Evolutionary conservation across 2,888 invertebrate species (phyloP).

Genomic region (Drosophila macrospina): DNA sequence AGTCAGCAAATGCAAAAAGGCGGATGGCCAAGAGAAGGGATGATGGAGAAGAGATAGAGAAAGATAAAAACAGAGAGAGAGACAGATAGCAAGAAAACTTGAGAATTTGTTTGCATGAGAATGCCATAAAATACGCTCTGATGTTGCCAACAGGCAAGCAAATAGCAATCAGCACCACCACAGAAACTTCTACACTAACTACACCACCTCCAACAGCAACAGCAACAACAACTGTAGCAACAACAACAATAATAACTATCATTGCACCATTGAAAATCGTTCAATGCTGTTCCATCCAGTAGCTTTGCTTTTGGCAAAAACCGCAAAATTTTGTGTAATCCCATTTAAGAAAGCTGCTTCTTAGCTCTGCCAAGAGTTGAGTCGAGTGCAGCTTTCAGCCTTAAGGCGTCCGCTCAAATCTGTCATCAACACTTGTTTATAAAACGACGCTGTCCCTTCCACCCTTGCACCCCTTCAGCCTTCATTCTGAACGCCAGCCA

Average conservation of each 20-base stretch:
- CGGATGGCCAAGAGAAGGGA: neutral
- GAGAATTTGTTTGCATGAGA: constrained; percentile 33
- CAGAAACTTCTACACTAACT: constrained; percentile 41
- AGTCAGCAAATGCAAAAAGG: constrained; percentile 9
- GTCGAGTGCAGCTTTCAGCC: constrained; percentile 43
- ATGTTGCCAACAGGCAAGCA: constrained; percentile 48
- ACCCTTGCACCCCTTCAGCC: too few species aligned
- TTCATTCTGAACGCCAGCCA: neutral
- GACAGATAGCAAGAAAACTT: constrained; percentile 11
- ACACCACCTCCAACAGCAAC: constrained; percentile 4
- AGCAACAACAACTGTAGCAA: constrained; percentile 5
- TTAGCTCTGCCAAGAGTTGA: constrained; percentile 39
- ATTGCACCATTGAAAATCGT: constrained; percentile 60
- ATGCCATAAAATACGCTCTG: constrained; percentile 35
- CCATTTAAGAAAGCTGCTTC: constrained; percentile 67
- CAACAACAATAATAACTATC: constrained; percentile 36
- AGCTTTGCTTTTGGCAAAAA: constrained; percentile 4
- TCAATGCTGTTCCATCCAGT: constrained; percentile 32
- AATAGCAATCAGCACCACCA: constrained; percentile 54
- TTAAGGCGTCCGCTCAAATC: constrained; percentile 51
- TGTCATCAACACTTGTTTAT: constrained; percentile 77
- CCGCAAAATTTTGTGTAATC: constrained; percentile 62
- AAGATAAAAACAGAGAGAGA: neutral
- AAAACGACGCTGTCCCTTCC: constrained; percentile 26
- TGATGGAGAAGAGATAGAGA: neutral